A percentile compares a stretch with the other conserved stretches of the same genome.
Evolutionary conservation across 2,888 invertebrate genomes (phyloP).

Genomic region (Caenorhabditis virilis): DNA sequence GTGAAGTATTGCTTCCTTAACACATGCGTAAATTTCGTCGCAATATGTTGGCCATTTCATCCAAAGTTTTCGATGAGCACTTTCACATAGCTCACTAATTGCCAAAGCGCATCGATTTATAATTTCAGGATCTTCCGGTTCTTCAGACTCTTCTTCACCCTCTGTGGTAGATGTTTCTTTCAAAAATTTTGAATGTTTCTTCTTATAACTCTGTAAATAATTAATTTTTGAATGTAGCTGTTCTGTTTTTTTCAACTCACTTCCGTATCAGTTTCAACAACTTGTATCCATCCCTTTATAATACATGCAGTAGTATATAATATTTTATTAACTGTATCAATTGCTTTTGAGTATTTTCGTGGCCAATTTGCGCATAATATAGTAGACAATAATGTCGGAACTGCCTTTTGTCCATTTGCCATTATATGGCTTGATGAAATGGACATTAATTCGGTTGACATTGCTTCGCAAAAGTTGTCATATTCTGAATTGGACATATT

Average conservation of each 20-base stretch:
- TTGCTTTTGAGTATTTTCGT: constrained; percentile 32
- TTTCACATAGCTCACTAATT: constrained; percentile 33
- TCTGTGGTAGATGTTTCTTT: constrained; percentile 1
- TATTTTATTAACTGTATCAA: constrained; percentile 40
- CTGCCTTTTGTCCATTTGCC: constrained; percentile 13
- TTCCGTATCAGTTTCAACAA: constrained; percentile 35
- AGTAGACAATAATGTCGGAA: constrained; percentile 33
- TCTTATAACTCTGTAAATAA: constrained; percentile 7
- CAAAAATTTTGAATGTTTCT: constrained; percentile 6
- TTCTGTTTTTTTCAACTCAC: constrained; percentile 10
- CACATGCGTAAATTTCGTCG: constrained; percentile 52
- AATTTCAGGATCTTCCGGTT: constrained; percentile 29
- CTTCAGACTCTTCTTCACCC: constrained; percentile 7
- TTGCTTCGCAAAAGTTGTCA: constrained; percentile 24
- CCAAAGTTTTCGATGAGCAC: constrained; percentile 48
- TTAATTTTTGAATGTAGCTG: constrained; percentile 4
- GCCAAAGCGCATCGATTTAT: constrained; percentile 41
- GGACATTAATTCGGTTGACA: constrained; percentile 23
- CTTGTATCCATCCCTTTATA: constrained; percentile 52
- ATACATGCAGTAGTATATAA: constrained; percentile 37
- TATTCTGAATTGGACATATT: no score
- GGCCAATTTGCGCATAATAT: constrained; percentile 47
- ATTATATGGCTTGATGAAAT: constrained; percentile 31
- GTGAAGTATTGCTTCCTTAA: constrained; percentile 50
- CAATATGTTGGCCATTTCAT: constrained; percentile 45